phyloP scores from a whole-genome alignment of 2,888 invertebrate genomes.

The Drosophila buzzatii region DNA sequence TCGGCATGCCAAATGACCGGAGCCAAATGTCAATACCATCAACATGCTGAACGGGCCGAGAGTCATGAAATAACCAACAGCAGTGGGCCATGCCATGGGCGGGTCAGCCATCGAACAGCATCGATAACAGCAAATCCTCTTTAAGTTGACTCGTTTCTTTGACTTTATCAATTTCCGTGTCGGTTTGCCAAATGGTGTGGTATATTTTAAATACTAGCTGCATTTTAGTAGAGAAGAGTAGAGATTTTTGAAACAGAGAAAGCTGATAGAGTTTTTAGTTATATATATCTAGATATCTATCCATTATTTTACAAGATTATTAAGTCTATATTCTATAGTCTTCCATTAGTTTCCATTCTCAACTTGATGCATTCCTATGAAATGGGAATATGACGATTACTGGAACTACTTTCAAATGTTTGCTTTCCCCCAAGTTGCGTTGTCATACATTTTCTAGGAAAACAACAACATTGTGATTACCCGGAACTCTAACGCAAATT shows the following conservation, averaged over 20 bases:
- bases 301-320: no score
- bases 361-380: neutral
- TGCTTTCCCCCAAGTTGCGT: neutral
- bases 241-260: no score
- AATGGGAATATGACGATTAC: neutral
- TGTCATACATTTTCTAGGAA: neutral
- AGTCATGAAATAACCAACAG: conserved; percentile 49
- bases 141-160: neutral
- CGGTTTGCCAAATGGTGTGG: conserved; percentile 13
- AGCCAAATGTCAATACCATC: conserved; percentile 79
- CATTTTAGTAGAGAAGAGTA: neutral
- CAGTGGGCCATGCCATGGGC: conserved; percentile 9
- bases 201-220: conserved; percentile 11
- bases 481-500: neutral
- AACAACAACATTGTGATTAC: neutral
- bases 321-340: neutral
- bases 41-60: conserved; percentile 37
- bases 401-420: neutral
- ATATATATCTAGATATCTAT: no score
- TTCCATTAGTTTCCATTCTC: neutral
- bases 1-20: conserved; percentile 69
- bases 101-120: conserved; percentile 10
- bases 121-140: conserved; percentile 29
- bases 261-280: no score
- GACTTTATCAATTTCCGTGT: neutral